Conservation (phyloP, 2,888 invertebrate species). For the Drosophila nr. perissopoda region DNA sequence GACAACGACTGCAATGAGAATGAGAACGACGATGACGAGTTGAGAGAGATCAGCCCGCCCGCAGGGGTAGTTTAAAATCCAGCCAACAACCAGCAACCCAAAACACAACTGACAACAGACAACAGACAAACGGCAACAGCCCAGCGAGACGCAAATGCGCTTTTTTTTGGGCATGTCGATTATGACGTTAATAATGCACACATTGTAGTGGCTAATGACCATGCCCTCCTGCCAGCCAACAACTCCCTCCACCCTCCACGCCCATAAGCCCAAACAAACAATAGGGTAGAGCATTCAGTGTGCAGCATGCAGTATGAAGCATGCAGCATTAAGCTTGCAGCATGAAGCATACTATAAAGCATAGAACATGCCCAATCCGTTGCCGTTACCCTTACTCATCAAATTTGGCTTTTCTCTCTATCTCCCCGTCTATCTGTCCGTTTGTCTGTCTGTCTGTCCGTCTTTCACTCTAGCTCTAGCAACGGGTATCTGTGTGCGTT, state of each 20-base stretch:
- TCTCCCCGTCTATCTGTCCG: neutral
- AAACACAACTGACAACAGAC: constrained; percentile 11
- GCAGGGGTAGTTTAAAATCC: constrained; percentile 57
- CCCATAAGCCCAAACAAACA: neutral
- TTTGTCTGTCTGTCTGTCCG: neutral
- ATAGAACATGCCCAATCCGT: constrained; percentile 11
- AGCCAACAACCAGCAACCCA: constrained; percentile 22
- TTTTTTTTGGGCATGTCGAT: constrained; percentile 42
- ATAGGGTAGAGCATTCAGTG: neutral
- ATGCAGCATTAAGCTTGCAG: neutral
- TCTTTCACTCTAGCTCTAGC: neutral
- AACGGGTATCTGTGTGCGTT: constrained; percentile 28
- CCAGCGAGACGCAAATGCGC: constrained; percentile 37
- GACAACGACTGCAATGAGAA: constrained; percentile 1
- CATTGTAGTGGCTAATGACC: constrained; percentile 43
- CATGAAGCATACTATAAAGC: neutral
- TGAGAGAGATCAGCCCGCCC: constrained; percentile 57
- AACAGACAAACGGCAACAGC: constrained; percentile 16
- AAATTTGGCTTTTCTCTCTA: neutral
- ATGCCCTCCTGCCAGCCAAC: neutral
- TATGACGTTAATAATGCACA: constrained; percentile 58
- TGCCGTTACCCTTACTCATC: constrained; percentile 9
- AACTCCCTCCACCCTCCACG: neutral
- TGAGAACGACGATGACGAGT: constrained; percentile 19
- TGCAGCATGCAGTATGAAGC: neutral